Base-by-base conservation (phyloP, 1,140 invertebrate genomes). In the Drosophila auraria region DNA sequence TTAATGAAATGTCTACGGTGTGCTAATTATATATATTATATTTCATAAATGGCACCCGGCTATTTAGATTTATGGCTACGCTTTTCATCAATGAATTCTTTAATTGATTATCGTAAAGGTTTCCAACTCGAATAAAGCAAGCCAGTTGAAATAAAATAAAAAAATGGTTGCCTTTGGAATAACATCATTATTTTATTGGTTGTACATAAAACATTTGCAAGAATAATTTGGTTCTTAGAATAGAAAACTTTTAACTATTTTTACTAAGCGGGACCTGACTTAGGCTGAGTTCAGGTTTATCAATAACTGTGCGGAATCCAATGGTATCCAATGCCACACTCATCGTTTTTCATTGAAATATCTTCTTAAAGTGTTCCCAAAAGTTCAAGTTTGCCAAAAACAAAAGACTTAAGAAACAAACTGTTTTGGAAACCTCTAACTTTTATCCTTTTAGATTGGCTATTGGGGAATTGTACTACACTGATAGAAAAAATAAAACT, bases 1-100 rank as follows among this genome's bases (percentile, higher is more conserved):
- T 69, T 36, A 71, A 54, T 54, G 9, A 70, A 53, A 66, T 33
- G 40, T 14, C 27, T 25, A 12, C 33, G 11, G 12, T 65, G 63
- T 60, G 63, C 63, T 65, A 60, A 65, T 54, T 63, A 33, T 30
- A 30, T 30, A 30, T 30, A 30, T 7, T 30, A 30, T 63, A 33
- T 27, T 12, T 12, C 12, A 38, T 14, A 27, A n/a, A 33, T 7
- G 11, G 17, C 14, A 36, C 2, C 14, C 1, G 23, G 4, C 20
- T 17, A 17, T 14, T 23, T 2, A 23, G 23, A 68, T 68, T 49
- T 38, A 63, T 63, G n/a, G n/a, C 9, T 23, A 20, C 11, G 44
- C 15, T 40, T 23, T 27, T 45, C 1, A 36, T 49, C 30, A 62
- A 62, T 60, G 27, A 15, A n/a, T 23, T 2, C 5, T 62, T 61